Percentiles rank a stretch among this genome's conserved stretches.
Conservation (phyloP, 2,888 invertebrate genomes). For the Argyresthia albistria region DNA sequence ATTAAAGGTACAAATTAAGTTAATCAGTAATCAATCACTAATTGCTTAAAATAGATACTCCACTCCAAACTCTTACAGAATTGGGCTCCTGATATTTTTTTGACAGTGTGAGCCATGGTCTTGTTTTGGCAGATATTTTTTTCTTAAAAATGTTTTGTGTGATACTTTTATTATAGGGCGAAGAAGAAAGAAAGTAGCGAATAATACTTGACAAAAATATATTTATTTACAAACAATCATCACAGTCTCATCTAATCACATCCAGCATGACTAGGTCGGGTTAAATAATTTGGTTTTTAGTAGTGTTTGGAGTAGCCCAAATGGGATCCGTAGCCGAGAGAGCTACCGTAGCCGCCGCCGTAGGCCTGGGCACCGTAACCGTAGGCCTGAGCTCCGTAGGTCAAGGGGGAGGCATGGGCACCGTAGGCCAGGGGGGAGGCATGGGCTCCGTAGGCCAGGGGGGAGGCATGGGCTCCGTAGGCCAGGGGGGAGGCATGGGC, state of each 20-base stretch:
- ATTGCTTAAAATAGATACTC: too few species aligned
- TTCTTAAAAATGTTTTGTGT: too few species aligned
- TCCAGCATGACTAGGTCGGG: background rate
- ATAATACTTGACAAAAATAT: background rate
- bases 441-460: constrained; percentile 1
- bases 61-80: too few species aligned
- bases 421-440: constrained; percentile 10
- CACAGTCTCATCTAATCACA: background rate
- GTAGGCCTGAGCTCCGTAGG: background rate
- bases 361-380: constrained; percentile 4
- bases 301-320: background rate
- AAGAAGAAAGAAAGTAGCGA: background rate
- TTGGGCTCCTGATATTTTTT: too few species aligned
- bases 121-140: too few species aligned
- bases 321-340: background rate
- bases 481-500: constrained; percentile 8
- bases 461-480: background rate
- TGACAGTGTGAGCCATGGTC: too few species aligned
- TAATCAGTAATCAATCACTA: too few species aligned
- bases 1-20: too few species aligned
- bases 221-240: background rate
- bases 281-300: background rate
- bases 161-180: background rate
- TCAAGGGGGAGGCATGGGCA: constrained; percentile 3
- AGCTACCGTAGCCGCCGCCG: constrained; percentile 8